Evolutionary conservation across 2,888 invertebrate genomes (phyloP).

Genomic region (Cephus pulcher): DNA sequence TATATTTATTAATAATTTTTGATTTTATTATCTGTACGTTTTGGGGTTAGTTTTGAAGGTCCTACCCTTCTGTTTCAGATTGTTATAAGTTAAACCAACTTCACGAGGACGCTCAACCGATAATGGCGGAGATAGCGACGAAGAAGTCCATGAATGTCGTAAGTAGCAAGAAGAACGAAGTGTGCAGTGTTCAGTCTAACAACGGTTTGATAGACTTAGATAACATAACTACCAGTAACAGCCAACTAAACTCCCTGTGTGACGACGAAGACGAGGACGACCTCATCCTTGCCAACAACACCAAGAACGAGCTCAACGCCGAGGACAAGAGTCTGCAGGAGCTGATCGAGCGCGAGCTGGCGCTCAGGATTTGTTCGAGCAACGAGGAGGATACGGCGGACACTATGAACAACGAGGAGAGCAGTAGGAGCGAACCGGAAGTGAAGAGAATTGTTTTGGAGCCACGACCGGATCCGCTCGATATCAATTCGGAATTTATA

Average conservation of each 20-base stretch:
- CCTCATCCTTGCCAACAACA: slow-evolving; percentile 54
- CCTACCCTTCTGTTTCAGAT: slow-evolving; percentile 36
- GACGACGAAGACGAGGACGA: slow-evolving; percentile 60
- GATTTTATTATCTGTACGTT: background rate
- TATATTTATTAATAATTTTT: background rate
- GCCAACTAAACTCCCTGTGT: slow-evolving; percentile 58
- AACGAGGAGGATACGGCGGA: slow-evolving; percentile 29
- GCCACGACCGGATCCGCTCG: slow-evolving; percentile 34
- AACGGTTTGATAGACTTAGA: slow-evolving; percentile 65
- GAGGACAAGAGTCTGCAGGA: slow-evolving; percentile 64
- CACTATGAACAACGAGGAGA: slow-evolving; percentile 25
- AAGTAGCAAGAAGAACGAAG: slow-evolving; percentile 61
- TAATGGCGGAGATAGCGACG: slow-evolving; percentile 63
- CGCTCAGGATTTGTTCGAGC: slow-evolving; percentile 56
- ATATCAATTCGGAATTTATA: slow-evolving; percentile 55
- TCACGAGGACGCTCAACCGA: slow-evolving; percentile 34
- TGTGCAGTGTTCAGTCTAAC: slow-evolving; percentile 65
- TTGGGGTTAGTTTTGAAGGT: background rate
- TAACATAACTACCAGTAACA: slow-evolving; percentile 61
- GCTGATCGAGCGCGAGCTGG: slow-evolving; percentile 61
- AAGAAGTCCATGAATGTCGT: slow-evolving; percentile 63
- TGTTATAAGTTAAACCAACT: slow-evolving; percentile 11
- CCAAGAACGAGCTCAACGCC: slow-evolving; percentile 52
- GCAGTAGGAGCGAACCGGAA: slow-evolving; percentile 38
- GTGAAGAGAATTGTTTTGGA: slow-evolving; percentile 51